Evolutionary conservation across 1,140 invertebrate genomes (phyloP), one percentile per base, ranked within the genome.

Genomic region (Ladona fulva): DNA sequence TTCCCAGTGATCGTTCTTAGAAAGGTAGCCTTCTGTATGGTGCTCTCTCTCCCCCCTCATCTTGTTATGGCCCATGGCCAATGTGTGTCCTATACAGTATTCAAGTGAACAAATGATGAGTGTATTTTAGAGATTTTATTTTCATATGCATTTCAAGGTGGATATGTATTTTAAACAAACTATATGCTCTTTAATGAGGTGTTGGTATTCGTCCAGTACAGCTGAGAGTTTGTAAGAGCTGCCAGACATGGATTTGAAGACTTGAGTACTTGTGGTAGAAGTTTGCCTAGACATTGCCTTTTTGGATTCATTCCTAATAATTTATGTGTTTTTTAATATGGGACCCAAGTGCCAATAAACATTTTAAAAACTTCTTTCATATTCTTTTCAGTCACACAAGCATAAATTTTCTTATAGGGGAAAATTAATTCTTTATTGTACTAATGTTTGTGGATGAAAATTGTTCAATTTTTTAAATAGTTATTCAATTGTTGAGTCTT

Each of bases 321-420:
- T 66, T 66, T 66, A 66, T 66, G 52, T 66, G 52, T 66, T 66
- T 66, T 66, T 66, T 66, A 66, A 66, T 66, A 66, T 66, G 52
- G 52, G 52, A 66, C 52, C 52, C 52, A 66, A 66, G 52, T 66
- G 52, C 52, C 52, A 66, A 66, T 66, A 66, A 66, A 66, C 14
- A 19, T 19, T 11, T 52, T 52, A 52, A 52, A 11, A 19, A 52
- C 3, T 66, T 66, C n/a, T 19, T 66, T 66, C n/a, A 66, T 37
- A 66, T 66, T 66, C n/a, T 66, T 19, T 66, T 66, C n/a, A 19
- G 52, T 66, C 52, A 66, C n/a, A 16, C n/a, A 22, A 19, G n/a
- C 52, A 66, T 66, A 66, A 16, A 66, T 66, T 66, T 66, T 66
- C 52, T 19, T 66, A 12, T 66, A 66, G 52, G 12, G n/a, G 12